Percentiles rank a stretch among this genome's conserved stretches.
phyloP scores from a whole-genome alignment of 2,888 invertebrate genomes.

The Pyrochroa serraticornis region DNA sequence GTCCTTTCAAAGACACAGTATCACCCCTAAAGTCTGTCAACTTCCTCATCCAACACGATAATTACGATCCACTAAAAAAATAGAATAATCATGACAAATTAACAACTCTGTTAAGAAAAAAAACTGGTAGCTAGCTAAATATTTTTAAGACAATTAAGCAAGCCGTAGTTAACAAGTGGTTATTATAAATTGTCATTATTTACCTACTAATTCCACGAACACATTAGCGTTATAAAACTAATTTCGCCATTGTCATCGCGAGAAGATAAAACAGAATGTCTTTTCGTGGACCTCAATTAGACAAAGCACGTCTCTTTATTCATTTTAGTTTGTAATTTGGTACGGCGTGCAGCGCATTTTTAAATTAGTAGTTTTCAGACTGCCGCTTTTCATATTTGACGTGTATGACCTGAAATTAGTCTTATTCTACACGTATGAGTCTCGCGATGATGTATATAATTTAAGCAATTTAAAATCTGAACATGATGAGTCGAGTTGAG shows the following conservation, averaged over 20 bases:
- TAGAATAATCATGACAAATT: too few relatives aligned
- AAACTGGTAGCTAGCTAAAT: neutral
- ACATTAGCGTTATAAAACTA: slow-evolving; percentile 20
- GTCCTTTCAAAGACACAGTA: too few relatives aligned
- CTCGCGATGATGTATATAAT: slow-evolving; percentile 19
- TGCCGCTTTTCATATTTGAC: slow-evolving; percentile 31
- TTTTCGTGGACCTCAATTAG: slow-evolving; percentile 25
- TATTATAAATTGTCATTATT: slow-evolving; percentile 14
- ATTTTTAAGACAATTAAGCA: neutral
- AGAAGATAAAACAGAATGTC: slow-evolving; percentile 23
- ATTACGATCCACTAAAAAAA: too few relatives aligned
- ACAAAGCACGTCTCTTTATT: slow-evolving; percentile 27
- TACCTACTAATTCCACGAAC: slow-evolving; percentile 11
- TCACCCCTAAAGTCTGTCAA: too few relatives aligned
- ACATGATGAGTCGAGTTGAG: slow-evolving; percentile 16
- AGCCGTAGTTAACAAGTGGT: slow-evolving; percentile 11
- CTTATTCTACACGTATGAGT: slow-evolving; percentile 15
- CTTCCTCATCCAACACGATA: too few relatives aligned
- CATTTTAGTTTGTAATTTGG: slow-evolving; percentile 19
- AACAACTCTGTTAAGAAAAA: too few relatives aligned
- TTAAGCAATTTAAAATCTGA: slow-evolving; percentile 17
- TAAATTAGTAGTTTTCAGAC: slow-evolving; percentile 33
- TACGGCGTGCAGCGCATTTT: slow-evolving; percentile 24
- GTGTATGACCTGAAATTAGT: slow-evolving; percentile 24
- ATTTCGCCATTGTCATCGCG: slow-evolving; percentile 23